Conservation (phyloP, 2,113 vertebrate species). For the Prietella phreatophila region DNA sequence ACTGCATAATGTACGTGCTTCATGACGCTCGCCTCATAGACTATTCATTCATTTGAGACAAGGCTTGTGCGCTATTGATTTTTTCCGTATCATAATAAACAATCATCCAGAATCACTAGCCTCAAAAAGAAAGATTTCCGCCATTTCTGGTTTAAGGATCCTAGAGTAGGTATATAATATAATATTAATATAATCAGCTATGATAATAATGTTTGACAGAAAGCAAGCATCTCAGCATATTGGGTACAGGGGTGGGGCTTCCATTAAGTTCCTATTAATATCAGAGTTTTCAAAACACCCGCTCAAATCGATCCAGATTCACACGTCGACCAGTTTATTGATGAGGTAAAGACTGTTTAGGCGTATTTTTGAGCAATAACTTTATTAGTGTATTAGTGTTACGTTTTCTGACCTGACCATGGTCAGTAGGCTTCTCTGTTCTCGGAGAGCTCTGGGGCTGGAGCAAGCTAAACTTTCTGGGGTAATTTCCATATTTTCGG, state of each 20-base stretch:
- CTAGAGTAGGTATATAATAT: not conserved
- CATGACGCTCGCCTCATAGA: not conserved
- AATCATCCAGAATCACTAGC: not conserved
- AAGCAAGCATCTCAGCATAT: not conserved
- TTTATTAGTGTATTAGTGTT: not conserved
- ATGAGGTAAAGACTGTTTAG: not conserved
- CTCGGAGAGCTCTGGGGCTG: not conserved
- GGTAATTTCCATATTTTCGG: not conserved
- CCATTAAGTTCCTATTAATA: not conserved
- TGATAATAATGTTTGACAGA: not conserved
- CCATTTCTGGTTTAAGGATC: not conserved
- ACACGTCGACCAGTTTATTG: not conserved
- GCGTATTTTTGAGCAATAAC: not conserved
- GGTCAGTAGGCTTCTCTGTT: not conserved
- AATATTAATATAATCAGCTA: not conserved
- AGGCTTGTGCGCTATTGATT: not conserved
- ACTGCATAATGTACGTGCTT: not conserved
- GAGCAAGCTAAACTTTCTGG: not conserved
- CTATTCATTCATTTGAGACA: not conserved
- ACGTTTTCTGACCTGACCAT: not conserved
- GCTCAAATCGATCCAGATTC: not conserved
- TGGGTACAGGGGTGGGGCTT: not conserved
- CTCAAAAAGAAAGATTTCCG: not conserved
- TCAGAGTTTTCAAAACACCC: not conserved
- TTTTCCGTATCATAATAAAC: not conserved